Conservation (phyloP, 2,113 vertebrate species). For the Regulus satrapa region DNA sequence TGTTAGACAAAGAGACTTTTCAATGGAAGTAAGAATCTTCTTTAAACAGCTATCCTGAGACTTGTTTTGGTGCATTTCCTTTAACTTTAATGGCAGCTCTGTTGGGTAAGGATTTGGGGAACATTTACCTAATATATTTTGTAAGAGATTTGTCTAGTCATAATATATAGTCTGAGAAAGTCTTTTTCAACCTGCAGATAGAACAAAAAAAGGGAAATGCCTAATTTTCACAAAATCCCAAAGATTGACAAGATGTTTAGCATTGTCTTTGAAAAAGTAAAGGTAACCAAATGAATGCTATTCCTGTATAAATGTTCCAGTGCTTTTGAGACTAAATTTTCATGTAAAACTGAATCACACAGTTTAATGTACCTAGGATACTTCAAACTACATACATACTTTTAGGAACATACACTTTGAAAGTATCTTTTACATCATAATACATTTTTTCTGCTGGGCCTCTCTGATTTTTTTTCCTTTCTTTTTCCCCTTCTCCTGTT, state of each 20-base stretch:
- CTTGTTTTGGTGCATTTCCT: neutral
- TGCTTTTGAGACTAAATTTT: neutral
- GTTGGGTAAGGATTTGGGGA: neutral
- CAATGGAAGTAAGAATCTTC: neutral
- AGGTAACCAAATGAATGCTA: neutral
- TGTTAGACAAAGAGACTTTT: neutral
- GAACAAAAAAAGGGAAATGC: neutral
- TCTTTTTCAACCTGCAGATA: neutral
- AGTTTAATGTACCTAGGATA: neutral
- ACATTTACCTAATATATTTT: neutral
- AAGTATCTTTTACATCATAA: neutral
- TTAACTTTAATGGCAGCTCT: neutral
- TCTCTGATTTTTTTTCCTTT: neutral
- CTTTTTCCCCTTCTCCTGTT: accelerated
- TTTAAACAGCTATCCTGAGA: neutral
- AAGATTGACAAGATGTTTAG: neutral
- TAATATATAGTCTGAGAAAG: neutral
- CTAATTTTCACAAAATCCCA: neutral
- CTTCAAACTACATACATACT: neutral
- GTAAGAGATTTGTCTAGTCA: neutral
- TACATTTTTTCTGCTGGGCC: neutral
- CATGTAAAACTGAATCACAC: neutral
- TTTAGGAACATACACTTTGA: neutral
- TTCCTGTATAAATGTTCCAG: neutral
- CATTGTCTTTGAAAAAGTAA: neutral